Evolutionary conservation across 2,113 vertebrate genomes (phyloP).

Genomic region (Crocuta crocuta): DNA sequence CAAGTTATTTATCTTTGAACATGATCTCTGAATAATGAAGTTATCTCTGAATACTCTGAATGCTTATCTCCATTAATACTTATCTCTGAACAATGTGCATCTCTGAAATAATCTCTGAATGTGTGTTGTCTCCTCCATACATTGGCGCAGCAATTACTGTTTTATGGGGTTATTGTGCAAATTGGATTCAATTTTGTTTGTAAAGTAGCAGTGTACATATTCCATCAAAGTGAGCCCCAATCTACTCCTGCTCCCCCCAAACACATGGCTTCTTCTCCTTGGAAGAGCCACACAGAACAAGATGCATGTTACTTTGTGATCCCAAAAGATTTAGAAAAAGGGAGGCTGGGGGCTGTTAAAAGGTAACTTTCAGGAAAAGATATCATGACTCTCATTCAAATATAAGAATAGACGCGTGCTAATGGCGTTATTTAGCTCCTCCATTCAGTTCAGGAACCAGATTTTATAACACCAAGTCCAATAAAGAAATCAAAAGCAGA

Average conservation of each 20-base stretch:
- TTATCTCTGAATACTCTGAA: not conserved
- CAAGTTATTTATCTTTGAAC: not conserved
- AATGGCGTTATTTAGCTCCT: not conserved
- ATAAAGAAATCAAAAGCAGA: not conserved
- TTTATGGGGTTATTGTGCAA: not conserved
- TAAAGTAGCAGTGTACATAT: not conserved
- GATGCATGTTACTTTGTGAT: not conserved
- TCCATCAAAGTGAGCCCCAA: not conserved
- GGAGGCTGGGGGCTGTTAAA: not conserved
- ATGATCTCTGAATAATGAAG: not conserved
- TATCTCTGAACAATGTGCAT: not conserved
- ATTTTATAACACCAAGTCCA: not conserved
- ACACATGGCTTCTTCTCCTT: not conserved
- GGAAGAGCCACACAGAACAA: not conserved
- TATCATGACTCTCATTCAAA: not conserved
- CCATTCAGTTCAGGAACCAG: not conserved
- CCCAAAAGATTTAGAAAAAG: not conserved
- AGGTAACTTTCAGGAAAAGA: not conserved
- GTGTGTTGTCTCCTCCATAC: not conserved
- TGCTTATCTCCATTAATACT: not conserved
- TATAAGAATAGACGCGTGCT: not conserved
- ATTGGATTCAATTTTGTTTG: not conserved
- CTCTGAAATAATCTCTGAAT: not conserved
- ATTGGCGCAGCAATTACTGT: not conserved
- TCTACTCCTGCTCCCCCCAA: not conserved